Percentiles rank a stretch among this genome's conserved stretches.
These are phyloP conservation scores for Aradus depressus DNA, from an alignment of 2,888 invertebrate species.

Conservation along the genomic window DNA sequence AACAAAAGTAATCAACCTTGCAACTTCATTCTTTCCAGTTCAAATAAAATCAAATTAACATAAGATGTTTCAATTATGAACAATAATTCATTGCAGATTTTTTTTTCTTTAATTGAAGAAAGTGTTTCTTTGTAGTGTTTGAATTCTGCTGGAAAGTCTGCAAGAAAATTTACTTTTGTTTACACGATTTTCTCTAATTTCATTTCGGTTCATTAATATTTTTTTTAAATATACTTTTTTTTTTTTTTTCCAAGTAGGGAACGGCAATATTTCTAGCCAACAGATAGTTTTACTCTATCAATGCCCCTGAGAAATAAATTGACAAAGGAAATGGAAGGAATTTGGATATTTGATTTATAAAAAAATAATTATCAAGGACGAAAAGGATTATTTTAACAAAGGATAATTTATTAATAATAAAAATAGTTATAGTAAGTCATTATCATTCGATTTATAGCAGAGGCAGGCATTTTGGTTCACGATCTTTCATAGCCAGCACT, in stretches of 20 bases:
- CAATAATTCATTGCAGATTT: too few species aligned
- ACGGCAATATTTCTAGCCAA: constrained; percentile 10
- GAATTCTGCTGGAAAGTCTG: constrained; percentile 25
- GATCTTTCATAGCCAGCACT: too few species aligned
- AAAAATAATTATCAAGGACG: neutral
- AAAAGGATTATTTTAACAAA: too few species aligned
- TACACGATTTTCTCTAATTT: too few species aligned
- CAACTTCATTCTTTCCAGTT: constrained; percentile 22
- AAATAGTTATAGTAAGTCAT: too few species aligned
- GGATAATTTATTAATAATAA: too few species aligned
- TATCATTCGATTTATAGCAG: too few species aligned
- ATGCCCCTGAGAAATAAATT: constrained; percentile 23
- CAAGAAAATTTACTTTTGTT: constrained; percentile 20
- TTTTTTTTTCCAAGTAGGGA: constrained; percentile 1
- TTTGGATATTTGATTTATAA: constrained; percentile 3
- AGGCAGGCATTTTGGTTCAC: too few species aligned
- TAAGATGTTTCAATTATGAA: too few species aligned
- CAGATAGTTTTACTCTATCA: constrained; percentile 26
- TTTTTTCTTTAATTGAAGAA: constrained; percentile 2
- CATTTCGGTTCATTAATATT: too few species aligned
- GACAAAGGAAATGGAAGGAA: constrained; percentile 10
- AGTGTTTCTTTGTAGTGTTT: neutral
- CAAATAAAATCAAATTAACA: too few species aligned
- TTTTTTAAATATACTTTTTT: neutral
- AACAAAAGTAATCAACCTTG: constrained; percentile 15